Evolutionary conservation across 2,113 vertebrate genomes (phyloP), one percentile per base, ranked within the genome.

Genomic region (Ciconia boyciana): DNA sequence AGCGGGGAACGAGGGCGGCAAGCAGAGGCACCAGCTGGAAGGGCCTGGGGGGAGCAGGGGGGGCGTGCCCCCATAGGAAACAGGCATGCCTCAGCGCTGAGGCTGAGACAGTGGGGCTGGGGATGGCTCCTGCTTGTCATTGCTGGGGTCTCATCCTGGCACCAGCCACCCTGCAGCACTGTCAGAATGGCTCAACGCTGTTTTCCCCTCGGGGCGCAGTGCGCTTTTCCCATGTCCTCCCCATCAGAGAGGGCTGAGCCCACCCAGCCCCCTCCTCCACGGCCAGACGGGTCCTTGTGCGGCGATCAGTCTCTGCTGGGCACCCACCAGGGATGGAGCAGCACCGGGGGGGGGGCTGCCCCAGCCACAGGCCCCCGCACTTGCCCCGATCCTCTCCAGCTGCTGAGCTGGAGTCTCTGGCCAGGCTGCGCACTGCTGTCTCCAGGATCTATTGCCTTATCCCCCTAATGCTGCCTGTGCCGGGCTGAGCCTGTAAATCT

Each of bases 181-280:
- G 16, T 6, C 66, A 13, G 54, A 28, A 36, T 0, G 14, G 34
- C 79, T 68, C 2, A 0, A 6, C 3, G 21, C 29, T 1, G 1
- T 21, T 75, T 41, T 48, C 64, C 26, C 25, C 25, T 41, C 12
- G 2, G 64, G 44, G 26, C 1, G 1, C 54, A 4, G 16, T 6
- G 10, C 0, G 11, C 18, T 41, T 34, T 39, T 20, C 44, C 8
- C 44, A 2, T 6, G 18, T 39, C 44, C 43, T 24, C 52, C 54
- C n/a, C 61, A 22, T 2, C 41, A 61, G 57, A 62, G 57, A 36
- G 8, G 21, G 13, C 9, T 10, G 66, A 55, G 34, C 14, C 26
- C 66, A 46, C 41, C 54, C 4, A 0, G 16, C 1, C 61, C 10
- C 11, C 15, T 69, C 39, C 70, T 68, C 74, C 2, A 0, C 0